A percentile compares a stretch with the other conserved stretches of the same genome.
phyloP scores from a whole-genome alignment of 1,140 invertebrate genomes.

The Bombus confusus region DNA sequence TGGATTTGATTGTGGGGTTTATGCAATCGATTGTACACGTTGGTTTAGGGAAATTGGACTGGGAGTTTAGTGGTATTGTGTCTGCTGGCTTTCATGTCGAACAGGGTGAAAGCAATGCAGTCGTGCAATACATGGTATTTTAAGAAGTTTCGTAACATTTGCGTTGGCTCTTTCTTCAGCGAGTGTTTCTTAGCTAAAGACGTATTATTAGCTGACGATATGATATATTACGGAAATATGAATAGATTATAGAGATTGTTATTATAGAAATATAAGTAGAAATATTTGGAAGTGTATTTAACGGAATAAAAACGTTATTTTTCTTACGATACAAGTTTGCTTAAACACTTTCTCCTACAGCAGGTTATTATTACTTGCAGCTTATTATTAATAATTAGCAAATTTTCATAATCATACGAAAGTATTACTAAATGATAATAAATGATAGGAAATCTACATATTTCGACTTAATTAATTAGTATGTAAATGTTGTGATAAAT shows the following conservation, averaged over 20 bases:
- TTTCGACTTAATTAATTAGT: background rate
- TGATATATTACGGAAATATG: background rate
- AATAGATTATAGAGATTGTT: no score
- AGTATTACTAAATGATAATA: background rate
- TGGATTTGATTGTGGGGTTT: conserved; percentile 4
- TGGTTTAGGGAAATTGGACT: conserved; percentile 1
- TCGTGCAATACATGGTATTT: background rate
- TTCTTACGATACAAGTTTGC: no score
- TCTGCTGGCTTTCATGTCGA: background rate
- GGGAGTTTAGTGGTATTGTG: background rate
- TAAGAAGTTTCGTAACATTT: background rate
- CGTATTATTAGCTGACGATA: background rate
- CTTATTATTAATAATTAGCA: no score
- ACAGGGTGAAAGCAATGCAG: background rate
- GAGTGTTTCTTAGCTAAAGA: background rate
- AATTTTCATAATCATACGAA: background rate
- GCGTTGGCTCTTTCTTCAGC: background rate
- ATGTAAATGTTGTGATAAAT: background rate
- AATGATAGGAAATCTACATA: background rate
- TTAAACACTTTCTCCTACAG: no score
- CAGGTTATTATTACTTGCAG: no score
- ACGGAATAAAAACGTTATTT: no score
- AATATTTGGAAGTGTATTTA: no score
- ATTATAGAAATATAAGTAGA: no score
- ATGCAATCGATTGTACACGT: background rate